Percentiles rank a stretch among this genome's conserved stretches.
Conservation (phyloP, 2,113 vertebrate genomes). For the Notarius quadriscutis region DNA sequence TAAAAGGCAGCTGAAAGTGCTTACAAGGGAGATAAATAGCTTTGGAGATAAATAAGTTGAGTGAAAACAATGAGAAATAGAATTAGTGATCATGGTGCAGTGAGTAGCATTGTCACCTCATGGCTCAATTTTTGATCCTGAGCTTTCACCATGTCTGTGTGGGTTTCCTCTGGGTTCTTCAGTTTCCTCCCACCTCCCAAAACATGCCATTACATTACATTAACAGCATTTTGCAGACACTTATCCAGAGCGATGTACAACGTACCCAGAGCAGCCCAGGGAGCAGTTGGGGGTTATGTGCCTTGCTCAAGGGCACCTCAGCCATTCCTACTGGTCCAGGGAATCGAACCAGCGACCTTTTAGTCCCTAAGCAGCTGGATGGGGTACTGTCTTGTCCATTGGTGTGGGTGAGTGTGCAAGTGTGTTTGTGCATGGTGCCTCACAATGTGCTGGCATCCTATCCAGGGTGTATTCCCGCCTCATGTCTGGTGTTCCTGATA, state of each 20-base stretch:
- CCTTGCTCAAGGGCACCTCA: no score
- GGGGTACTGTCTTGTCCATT: not conserved
- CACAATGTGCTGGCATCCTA: not conserved
- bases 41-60: not conserved
- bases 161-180: not conserved
- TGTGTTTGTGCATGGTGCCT: not conserved
- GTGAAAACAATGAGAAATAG: not conserved
- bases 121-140: not conserved
- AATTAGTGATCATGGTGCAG: not conserved
- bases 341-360: no score
- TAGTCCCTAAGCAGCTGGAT: not conserved
- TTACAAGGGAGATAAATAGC: not conserved
- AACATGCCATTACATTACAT: not conserved
- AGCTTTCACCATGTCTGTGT: not conserved
- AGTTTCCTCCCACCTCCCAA: not conserved
- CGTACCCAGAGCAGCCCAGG: no score
- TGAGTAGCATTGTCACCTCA: not conserved
- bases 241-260: no score
- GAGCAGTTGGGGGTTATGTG: no score
- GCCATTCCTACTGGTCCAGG: no score
- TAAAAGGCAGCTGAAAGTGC: not conserved
- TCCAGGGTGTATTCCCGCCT: not conserved
- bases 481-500: not conserved
- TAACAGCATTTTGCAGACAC: no score
- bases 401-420: not conserved